Conservation (phyloP, 2,113 vertebrate genomes). For the Trinectes maculatus region DNA sequence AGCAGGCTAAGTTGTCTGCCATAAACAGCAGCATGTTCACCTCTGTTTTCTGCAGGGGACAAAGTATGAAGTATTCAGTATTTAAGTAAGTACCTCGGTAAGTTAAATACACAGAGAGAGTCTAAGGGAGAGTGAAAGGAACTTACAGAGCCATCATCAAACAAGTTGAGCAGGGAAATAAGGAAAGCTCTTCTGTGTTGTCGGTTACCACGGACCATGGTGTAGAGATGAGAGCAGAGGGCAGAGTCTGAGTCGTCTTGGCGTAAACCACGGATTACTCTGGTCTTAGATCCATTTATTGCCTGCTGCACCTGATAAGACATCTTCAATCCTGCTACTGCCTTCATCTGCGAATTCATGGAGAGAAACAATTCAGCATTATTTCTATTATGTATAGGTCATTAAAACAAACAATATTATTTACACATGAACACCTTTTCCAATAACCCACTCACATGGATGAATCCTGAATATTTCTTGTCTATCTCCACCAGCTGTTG, state of each 20-base stretch:
- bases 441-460: constrained; percentile 88
- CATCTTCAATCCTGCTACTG: constrained; percentile 99
- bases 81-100: background rate
- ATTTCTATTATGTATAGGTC: too few relatives aligned
- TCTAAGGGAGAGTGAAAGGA: background rate
- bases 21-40: constrained; percentile 97
- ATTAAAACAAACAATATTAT: too few relatives aligned
- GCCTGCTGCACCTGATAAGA: constrained; percentile 97
- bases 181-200: constrained; percentile 97
- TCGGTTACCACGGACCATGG: constrained; percentile 94
- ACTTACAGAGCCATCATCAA: constrained; percentile 96
- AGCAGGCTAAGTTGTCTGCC: constrained; percentile 98
- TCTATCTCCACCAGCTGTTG: constrained; percentile 98
- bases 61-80: background rate
- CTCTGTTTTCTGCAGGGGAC: constrained; percentile 90
- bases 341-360: constrained; percentile 91
- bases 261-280: constrained; percentile 90
- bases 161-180: constrained; percentile 96
- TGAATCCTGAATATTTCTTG: constrained; percentile 98
- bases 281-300: constrained; percentile 84
- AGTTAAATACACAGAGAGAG: background rate
- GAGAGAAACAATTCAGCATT: background rate
- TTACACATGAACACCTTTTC: too few relatives aligned
- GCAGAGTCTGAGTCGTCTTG: constrained; percentile 89
- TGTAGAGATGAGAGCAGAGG: constrained; percentile 94